These are phyloP conservation scores for Plebejus argus DNA, from an alignment of 2,888 invertebrate species.

Conservation along the genomic window DNA sequence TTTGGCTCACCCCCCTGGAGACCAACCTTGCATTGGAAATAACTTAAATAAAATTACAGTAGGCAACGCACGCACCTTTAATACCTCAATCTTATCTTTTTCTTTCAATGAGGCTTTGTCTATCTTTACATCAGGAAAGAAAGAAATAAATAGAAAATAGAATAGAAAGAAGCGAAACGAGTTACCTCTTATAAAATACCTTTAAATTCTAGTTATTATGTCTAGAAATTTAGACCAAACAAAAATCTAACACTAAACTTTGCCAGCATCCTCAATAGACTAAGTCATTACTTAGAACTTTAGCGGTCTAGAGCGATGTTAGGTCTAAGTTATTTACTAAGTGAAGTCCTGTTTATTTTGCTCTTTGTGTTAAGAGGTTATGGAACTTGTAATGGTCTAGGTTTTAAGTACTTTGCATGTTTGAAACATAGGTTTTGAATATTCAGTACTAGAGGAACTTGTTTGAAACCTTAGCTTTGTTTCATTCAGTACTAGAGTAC, in stretches of 20 bases:
- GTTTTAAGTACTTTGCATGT: not conserved
- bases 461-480: too few relatives aligned
- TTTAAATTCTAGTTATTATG: not conserved
- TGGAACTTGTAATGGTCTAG: not conserved
- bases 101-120: too few relatives aligned
- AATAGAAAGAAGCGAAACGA: too few relatives aligned
- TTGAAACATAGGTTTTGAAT: not conserved
- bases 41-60: too few relatives aligned
- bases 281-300: conserved; percentile 17
- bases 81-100: too few relatives aligned
- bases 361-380: conserved; percentile 9
- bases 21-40: too few relatives aligned
- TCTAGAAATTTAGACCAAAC: not conserved
- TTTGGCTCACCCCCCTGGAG: too few relatives aligned
- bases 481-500: too few relatives aligned
- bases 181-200: not conserved
- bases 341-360: conserved; percentile 17
- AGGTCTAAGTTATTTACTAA: conserved; percentile 9
- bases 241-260: conserved; percentile 9
- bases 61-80: too few relatives aligned
- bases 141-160: too few relatives aligned
- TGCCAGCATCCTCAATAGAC: not conserved
- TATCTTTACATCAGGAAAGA: too few relatives aligned
- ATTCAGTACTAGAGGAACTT: too few relatives aligned
- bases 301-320: not conserved